These are phyloP conservation scores for Temnothorax curvispinosus DNA, from an alignment of 1,140 invertebrate species.

Conservation along the genomic window DNA sequence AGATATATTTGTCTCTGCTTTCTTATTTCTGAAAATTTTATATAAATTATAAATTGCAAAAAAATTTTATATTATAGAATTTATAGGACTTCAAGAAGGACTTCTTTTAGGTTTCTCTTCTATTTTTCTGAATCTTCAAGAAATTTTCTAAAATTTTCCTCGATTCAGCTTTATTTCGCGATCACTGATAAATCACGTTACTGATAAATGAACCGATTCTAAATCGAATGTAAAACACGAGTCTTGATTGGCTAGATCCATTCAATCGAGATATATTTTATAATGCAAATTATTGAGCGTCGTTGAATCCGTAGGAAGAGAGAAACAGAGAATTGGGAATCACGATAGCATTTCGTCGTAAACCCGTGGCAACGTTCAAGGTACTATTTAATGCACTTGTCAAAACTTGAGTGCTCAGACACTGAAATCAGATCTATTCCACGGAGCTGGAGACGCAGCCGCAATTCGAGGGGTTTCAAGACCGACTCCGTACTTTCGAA, in stretches of 20 bases:
- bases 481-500: constrained; percentile 91
- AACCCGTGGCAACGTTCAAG: constrained; percentile 79
- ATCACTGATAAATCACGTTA: neutral
- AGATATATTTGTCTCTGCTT: neutral
- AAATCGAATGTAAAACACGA: neutral
- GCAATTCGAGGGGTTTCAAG: constrained; percentile 92
- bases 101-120: neutral
- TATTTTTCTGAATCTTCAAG: neutral
- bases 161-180: neutral
- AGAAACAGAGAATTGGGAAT: constrained; percentile 71
- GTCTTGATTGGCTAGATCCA: neutral
- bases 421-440: constrained; percentile 88
- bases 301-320: constrained; percentile 75
- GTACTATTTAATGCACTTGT: constrained; percentile 73
- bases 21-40: neutral
- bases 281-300: constrained; percentile 32
- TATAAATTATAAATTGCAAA: neutral
- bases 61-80: neutral
- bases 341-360: constrained; percentile 44
- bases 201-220: constrained; percentile 13
- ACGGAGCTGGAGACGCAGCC: constrained; percentile 91
- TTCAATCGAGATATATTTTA: constrained; percentile 6
- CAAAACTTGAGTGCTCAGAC: constrained; percentile 57
- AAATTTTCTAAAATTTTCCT: neutral
- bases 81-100: neutral